Base-by-base conservation (phyloP, 2,888 invertebrate genomes). In the Clunio marinus region DNA sequence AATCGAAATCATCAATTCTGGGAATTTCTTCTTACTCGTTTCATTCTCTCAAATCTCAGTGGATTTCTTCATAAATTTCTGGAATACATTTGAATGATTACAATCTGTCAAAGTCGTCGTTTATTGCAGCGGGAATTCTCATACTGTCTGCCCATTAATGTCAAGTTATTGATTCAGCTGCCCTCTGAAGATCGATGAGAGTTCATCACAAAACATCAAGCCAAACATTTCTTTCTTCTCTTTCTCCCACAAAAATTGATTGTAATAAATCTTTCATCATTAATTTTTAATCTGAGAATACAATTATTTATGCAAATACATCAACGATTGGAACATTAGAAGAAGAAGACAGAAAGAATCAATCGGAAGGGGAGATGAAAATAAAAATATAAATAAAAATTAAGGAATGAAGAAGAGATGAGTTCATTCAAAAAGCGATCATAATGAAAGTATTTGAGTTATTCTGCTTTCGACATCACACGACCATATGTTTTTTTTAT, bases 181-280 rank as follows among this genome's bases (percentile, higher is more conserved):
- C 51, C 51, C 5, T n/a, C 4, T 45, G 45, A 15, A 2, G 20
- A 17, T 51, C 41, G 41, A 10, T 41, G 2, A 10, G 2, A 10
- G 41, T 51, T 51, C n/a, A n/a, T n/a, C n/a, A n/a, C n/a, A n/a
- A n/a, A n/a, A n/a, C n/a, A n/a, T 32, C 10, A 10, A 32, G 32
- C 32, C 5, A 32, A 10, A 7, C 4, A 32, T 32, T 32, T 32
- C 32, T 10, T 7, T 32, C 10, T 32, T 32, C 10, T 4, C 4
- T 10, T 32, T 10, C 4, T 32, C 57, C 8, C 27, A 15, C 57
- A 13, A 55, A 20, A 55, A 66, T 55, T 66, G 25, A 32, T 65
- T 65, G 51, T 65, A 55, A 55, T 66, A 65, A 65, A 65, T 65
- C 65, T 45, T 20, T 66, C 66, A 66, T 66, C 55, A 13, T 51